A percentile compares a stretch with the other conserved stretches of the same genome.
Conservation (phyloP, 2,888 invertebrate genomes). For the Tineola bisselliella region DNA sequence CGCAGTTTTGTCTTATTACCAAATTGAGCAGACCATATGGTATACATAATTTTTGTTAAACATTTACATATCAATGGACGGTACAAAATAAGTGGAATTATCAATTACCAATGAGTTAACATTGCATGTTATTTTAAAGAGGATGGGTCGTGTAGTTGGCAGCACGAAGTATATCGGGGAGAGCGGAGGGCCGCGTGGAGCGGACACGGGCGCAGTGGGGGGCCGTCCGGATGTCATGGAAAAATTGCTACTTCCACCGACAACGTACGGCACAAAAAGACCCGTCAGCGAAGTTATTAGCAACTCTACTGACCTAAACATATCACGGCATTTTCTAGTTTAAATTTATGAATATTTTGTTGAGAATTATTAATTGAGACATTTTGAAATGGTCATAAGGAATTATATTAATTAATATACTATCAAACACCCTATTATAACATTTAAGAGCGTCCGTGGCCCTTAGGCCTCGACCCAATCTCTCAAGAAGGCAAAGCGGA, state of each 20-base stretch:
- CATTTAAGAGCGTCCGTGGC: too few relatives aligned
- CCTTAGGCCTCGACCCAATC: too few relatives aligned
- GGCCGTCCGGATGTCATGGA: slow-evolving; percentile 55
- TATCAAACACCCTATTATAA: too few relatives aligned
- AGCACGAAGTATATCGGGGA: not conserved
- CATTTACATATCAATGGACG: not conserved
- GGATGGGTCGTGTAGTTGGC: slow-evolving; percentile 9
- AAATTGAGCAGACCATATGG: too few relatives aligned
- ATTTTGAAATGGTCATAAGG: too few relatives aligned
- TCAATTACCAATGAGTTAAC: slow-evolving; percentile 31
- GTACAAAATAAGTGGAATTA: slow-evolving; percentile 22
- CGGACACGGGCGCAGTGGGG: slow-evolving; percentile 37
- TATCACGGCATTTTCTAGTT: not conserved
- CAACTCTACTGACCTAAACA: slow-evolving; percentile 23
- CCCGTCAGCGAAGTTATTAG: slow-evolving; percentile 48
- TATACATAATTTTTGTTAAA: not conserved
- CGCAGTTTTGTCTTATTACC: too few relatives aligned
- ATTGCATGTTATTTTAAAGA: slow-evolving; percentile 1
- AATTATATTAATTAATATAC: too few relatives aligned
- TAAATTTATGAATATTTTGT: not conserved
- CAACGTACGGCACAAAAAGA: slow-evolving; percentile 39
- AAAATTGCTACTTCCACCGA: slow-evolving; percentile 60
- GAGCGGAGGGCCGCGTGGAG: slow-evolving; percentile 24
- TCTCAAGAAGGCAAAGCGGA: too few relatives aligned
- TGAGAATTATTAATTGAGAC: too few relatives aligned